Conservation (phyloP, 2,113 vertebrate genomes). For the Aegotheles bennettii region DNA sequence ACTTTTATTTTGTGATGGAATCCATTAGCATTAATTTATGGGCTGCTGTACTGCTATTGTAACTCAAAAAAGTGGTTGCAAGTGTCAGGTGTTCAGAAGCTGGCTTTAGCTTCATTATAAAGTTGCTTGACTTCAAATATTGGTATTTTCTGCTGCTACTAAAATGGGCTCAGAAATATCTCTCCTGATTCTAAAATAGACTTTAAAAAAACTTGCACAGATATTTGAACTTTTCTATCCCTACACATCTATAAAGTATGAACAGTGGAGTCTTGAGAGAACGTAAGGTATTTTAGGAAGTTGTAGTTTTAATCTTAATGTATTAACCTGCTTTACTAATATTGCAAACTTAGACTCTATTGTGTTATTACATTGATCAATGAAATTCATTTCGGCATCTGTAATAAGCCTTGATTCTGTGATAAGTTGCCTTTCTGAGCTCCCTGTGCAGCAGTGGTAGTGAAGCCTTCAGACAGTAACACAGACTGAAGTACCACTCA, state of each 20-base stretch:
- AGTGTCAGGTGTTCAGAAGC: not conserved
- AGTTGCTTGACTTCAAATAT: not conserved
- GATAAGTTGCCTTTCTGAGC: not conserved
- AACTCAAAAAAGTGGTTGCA: not conserved
- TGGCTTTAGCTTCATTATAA: not conserved
- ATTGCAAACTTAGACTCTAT: not conserved
- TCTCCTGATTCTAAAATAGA: not conserved
- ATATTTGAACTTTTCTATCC: not conserved
- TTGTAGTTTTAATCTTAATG: not conserved
- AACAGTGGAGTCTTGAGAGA: not conserved
- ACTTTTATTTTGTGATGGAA: conserved; percentile 11
- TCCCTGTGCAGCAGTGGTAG: not conserved
- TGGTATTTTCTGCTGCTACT: not conserved
- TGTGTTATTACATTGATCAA: not conserved
- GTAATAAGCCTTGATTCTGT: not conserved
- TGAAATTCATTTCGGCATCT: not conserved
- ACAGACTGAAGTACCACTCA: not conserved
- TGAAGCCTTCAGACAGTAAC: not conserved
- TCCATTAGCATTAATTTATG: not conserved
- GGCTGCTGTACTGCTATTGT: not conserved
- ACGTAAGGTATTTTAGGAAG: not conserved
- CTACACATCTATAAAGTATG: not conserved
- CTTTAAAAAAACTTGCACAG: not conserved
- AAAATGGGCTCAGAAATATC: not conserved
- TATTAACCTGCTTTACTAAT: not conserved